These are phyloP conservation scores for Heterodera carotae DNA, from an alignment of 1,140 invertebrate genomes.

Conservation along the genomic window DNA sequence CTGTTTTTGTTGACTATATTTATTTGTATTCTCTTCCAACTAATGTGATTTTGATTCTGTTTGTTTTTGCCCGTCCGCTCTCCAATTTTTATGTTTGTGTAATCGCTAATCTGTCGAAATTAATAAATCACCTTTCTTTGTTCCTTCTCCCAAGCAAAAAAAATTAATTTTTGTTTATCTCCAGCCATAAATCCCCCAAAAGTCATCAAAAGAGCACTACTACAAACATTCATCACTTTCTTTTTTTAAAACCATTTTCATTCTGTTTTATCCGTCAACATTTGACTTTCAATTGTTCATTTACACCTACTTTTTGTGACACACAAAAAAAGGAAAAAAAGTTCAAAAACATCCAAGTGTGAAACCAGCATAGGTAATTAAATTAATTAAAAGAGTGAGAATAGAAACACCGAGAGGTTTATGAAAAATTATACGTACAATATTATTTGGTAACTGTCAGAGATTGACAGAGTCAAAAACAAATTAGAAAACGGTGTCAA, in stretches of 20 bases:
- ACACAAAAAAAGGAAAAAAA: neutral
- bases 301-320: neutral
- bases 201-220: too few relatives aligned
- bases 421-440: neutral
- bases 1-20: neutral
- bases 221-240: too few relatives aligned
- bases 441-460: neutral
- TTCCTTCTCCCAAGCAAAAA: too few relatives aligned
- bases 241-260: neutral
- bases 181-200: too few relatives aligned
- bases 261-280: neutral
- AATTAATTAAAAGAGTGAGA: neutral
- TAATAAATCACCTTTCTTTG: too few relatives aligned
- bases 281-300: neutral
- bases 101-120: too few relatives aligned
- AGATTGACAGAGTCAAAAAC: neutral
- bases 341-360: neutral
- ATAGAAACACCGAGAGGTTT: neutral
- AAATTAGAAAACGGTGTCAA: neutral
- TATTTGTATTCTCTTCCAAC: too few relatives aligned
- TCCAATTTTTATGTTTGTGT: too few relatives aligned
- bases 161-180: too few relatives aligned
- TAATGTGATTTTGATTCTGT: too few relatives aligned
- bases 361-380: neutral
- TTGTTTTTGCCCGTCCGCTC: too few relatives aligned